Conservation (phyloP, 1,140 invertebrate species). For the Daktulosphaira vitifoliae region DNA sequence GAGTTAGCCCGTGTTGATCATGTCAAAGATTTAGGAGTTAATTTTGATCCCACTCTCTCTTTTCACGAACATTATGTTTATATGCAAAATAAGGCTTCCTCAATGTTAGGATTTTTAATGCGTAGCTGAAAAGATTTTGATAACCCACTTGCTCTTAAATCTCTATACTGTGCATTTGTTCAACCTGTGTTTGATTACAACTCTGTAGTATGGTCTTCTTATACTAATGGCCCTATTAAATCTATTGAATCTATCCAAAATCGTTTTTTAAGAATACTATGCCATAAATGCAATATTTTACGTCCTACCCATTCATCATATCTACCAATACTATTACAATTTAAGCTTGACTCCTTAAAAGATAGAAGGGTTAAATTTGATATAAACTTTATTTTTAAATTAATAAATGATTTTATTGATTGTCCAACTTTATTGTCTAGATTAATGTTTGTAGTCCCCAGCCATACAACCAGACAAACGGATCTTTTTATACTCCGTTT, state of each 20-base stretch:
- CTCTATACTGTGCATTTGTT: neutral
- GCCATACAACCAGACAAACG: neutral
- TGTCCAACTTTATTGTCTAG: neutral
- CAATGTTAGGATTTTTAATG: neutral
- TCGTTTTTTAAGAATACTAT: neutral
- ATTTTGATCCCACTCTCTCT: neutral
- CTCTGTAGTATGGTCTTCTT: neutral
- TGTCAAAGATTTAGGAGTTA: neutral
- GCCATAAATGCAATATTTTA: neutral
- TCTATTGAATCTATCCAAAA: neutral
- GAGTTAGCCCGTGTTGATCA: neutral
- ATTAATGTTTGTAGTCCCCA: neutral
- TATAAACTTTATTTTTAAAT: neutral
- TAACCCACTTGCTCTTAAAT: neutral
- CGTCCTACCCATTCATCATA: no score
- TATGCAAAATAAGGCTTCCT: neutral
- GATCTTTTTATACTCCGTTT: neutral
- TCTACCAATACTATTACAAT: neutral
- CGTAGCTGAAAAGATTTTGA: neutral
- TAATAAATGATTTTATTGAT: neutral
- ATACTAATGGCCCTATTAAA: neutral
- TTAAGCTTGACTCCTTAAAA: slow-evolving; percentile 36
- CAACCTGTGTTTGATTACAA: neutral
- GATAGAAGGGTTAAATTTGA: slow-evolving; percentile 35
- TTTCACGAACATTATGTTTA: neutral